A percentile compares a stretch with the other conserved stretches of the same genome.
Conservation (phyloP, 2,113 vertebrate genomes). For the Candoia aspera region DNA sequence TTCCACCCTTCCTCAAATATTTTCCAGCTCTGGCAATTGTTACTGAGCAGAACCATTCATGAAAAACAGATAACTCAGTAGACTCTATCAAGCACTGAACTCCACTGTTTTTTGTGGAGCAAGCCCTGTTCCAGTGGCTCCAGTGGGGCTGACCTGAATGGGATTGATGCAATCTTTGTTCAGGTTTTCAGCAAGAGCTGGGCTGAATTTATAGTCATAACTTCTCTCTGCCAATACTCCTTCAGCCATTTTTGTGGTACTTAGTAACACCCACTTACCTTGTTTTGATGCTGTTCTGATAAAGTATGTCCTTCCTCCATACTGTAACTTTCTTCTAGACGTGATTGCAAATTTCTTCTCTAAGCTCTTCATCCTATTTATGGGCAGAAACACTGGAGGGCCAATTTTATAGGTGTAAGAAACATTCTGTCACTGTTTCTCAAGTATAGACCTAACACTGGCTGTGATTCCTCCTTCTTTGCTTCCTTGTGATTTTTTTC, state of each 20-base stretch:
- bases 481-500: background rate
- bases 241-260: background rate
- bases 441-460: background rate
- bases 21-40: constrained; percentile 7
- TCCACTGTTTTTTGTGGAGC: background rate
- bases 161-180: background rate
- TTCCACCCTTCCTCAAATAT: constrained; percentile 24
- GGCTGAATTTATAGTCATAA: background rate
- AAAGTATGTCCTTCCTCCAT: background rate
- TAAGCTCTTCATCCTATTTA: background rate
- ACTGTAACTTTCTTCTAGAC: background rate
- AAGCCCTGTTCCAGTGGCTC: background rate
- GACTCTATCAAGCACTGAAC: background rate
- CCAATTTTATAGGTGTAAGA: background rate
- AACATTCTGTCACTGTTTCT: background rate
- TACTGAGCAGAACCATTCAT: constrained; percentile 1
- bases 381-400: background rate
- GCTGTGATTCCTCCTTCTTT: background rate
- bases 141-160: background rate
- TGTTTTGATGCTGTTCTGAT: background rate
- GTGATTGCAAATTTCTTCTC: background rate
- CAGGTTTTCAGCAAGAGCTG: background rate
- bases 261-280: background rate
- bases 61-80: background rate
- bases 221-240: background rate